Conservation (phyloP, 2,113 vertebrate genomes). For the Psittacula cyanocephala region DNA sequence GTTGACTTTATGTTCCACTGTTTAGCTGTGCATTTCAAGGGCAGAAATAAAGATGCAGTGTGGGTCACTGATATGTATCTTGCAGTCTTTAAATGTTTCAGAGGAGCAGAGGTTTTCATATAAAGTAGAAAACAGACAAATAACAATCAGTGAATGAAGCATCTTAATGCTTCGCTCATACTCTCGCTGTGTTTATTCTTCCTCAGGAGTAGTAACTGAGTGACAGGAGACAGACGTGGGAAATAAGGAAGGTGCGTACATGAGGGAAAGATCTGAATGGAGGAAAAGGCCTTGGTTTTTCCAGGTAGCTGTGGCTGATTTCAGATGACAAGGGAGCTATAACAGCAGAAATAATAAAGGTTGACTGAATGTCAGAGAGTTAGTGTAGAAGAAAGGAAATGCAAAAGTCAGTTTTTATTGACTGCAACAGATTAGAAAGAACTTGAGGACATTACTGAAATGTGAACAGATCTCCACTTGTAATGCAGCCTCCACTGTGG, state of each 20-base stretch:
- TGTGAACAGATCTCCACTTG: background rate
- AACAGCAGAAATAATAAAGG: background rate
- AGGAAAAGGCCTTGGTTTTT: background rate
- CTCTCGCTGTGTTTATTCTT: background rate
- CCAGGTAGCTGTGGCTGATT: background rate
- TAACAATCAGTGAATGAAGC: background rate
- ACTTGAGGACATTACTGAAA: slow-evolving; percentile 7
- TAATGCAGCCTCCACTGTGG: background rate
- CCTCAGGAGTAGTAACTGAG: background rate
- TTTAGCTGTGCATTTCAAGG: background rate
- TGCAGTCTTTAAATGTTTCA: background rate
- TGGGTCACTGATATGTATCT: background rate
- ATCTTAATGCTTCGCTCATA: background rate
- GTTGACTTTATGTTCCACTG: background rate
- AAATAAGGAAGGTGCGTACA: rapidly evolving
- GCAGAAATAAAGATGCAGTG: background rate
- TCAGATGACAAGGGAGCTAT: background rate
- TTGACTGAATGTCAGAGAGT: background rate
- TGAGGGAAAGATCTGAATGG: background rate
- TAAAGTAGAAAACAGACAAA: background rate
- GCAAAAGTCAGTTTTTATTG: slow-evolving; percentile 28
- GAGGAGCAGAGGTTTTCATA: background rate
- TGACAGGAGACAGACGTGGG: background rate
- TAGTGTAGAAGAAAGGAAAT: background rate
- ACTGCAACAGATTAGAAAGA: slow-evolving; percentile 22